Base-by-base conservation (phyloP, 2,888 invertebrate species). In the Drosophila monieri region DNA sequence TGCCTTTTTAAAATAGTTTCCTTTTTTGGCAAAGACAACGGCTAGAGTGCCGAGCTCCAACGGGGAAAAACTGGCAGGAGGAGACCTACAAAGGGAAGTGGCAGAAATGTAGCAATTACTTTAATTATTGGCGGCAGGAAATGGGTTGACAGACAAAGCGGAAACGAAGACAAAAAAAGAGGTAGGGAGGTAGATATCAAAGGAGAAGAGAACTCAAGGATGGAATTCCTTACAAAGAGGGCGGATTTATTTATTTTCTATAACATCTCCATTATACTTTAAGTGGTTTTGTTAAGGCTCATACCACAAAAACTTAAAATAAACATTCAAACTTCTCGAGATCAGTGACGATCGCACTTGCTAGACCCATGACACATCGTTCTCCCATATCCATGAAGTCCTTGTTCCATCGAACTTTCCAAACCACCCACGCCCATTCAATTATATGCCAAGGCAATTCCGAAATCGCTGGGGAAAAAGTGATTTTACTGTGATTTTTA, bases 91-190 rank as follows among this genome's bases (percentile, higher is more conserved):
- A 78, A 78, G 64, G 70, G 79, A 86, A 84, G 86, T 84, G 80
- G 76, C 78, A 84, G 86, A 85, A 81, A 84, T 84, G 85, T 86
- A 72, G 86, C 84, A 84, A 84, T 84, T 84, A 84, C 84, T 86
- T 86, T 84, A 84, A 84, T 84, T 84, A 84, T 84, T 86, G 86
- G 86, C 86, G 86, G 84, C 85, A 86, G 84, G 81, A 81, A 81
- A 83, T 71, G 83, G 80, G 78, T 79, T 86, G 86, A 80, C 86
- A 84, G 81, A 80, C 79, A 69, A 73, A 69, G 53, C 71, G 66
- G 61, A 56, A 71, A 44, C 54, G 41, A 47, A 46, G 37, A 53
- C 21, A 41, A 54, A 47, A 54, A 41, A 60, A 21, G 15, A n/a
- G n/a, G n/a, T n/a, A n/a, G n/a, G 9, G 23, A n/a, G 15, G 30